Base-by-base conservation (phyloP, 1,140 invertebrate species). In the Platorchestia sp. region DNA sequence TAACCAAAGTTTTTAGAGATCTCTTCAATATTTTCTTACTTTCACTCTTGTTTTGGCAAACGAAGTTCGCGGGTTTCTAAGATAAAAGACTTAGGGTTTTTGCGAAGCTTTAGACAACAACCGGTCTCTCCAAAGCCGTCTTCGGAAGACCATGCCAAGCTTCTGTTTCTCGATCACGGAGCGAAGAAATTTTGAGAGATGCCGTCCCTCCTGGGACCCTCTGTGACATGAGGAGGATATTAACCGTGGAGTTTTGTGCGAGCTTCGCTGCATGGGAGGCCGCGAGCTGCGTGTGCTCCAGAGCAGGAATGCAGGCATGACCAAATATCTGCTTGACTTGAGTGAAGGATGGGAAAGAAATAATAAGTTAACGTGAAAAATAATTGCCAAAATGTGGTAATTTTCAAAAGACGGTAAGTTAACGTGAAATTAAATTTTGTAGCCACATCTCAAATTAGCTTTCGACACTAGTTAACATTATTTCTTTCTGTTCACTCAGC, bases 161-260 rank as follows among this genome's bases (percentile, higher is more conserved):
- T 89, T 42, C 43, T 89, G 43, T 89, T 89, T 44, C 87, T 89
- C 87, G 27, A 89, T 42, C n/a, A 42, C 87, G 43, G 42, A 7
- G 87, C 1, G 59, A 75, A 89, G 87, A 14, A 42, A 42, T 89
- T 89, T 89, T 89, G 27, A 89, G 41, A 75, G 87, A 42, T 16
- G 36, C 36, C 0, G 22, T 36, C 36, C 87, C 87, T 89, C 87
- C 7, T 89, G 87, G 41, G 87, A 89, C 87, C 41, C 41, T 89
- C 41, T 41, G 87, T 89, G 87, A 89, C 87, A 89, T 89, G 87
- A 44, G 14, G 87, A 41, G 14, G 87, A 89, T 89, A 42, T 89
- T 89, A 89, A 89, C 87, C 43, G n/a, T 14, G n/a, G 87, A 44
- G 87, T 89, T 89, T 41, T 75, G 59, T 36, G 14, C 59, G 59